A percentile compares a stretch with the other conserved stretches of the same genome.
Conservation (phyloP, 2,888 invertebrate species). For the Hemicrepidius hirtus region DNA sequence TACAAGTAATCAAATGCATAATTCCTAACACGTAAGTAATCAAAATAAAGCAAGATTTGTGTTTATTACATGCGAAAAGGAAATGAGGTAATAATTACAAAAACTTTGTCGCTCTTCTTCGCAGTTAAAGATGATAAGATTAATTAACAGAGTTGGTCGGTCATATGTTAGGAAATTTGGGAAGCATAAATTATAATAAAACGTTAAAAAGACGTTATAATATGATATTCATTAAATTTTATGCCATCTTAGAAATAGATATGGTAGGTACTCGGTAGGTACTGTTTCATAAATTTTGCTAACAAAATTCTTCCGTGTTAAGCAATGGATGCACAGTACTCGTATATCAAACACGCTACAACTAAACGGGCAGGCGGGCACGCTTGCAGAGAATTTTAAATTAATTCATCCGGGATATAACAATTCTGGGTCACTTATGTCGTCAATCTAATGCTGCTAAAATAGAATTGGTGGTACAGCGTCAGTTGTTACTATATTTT, state of each 20-base stretch:
- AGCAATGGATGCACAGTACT: background rate
- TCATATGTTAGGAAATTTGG: background rate
- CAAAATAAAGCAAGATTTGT: too few species aligned
- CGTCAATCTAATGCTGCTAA: constrained; percentile 56
- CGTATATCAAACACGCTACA: constrained; percentile 4
- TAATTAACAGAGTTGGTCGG: background rate
- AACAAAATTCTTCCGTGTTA: constrained; percentile 23
- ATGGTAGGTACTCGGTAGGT: background rate
- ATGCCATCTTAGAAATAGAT: too few species aligned
- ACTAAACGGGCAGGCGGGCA: constrained; percentile 28
- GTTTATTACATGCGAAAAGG: too few species aligned
- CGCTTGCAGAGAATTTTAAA: constrained; percentile 52
- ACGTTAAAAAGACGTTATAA: background rate
- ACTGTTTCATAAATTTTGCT: constrained; percentile 1
- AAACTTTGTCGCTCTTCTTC: too few species aligned
- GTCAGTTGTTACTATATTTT: constrained; percentile 40
- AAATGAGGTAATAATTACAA: too few species aligned
- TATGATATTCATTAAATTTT: background rate
- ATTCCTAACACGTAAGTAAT: too few species aligned
- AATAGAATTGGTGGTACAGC: constrained; percentile 48
- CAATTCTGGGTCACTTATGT: constrained; percentile 61
- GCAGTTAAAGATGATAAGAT: too few species aligned
- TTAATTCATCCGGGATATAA: constrained; percentile 63
- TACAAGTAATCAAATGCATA: too few species aligned
- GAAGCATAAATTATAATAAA: constrained; percentile 4